Conservation (phyloP, 2,113 vertebrate species). For the Sturnus vulgaris region DNA sequence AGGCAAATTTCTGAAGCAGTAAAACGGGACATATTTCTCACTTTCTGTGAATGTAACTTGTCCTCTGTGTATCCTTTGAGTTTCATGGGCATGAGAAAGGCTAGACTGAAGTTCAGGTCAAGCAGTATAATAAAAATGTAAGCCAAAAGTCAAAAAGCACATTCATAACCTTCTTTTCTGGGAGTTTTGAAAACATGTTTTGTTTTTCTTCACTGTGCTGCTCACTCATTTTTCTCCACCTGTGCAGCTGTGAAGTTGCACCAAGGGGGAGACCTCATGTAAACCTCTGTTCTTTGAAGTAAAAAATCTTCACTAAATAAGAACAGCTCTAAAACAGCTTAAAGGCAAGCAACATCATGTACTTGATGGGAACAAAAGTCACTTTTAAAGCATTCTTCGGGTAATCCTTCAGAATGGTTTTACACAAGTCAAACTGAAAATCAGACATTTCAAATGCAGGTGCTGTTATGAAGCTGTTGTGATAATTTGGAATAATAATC, state of each 20-base stretch:
- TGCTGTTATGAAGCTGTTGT: not conserved
- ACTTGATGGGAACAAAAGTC: not conserved
- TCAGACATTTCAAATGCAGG: not conserved
- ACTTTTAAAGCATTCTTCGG: not conserved
- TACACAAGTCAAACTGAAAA: slow-evolving; percentile 17
- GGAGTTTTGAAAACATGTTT: not conserved
- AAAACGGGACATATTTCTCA: not conserved
- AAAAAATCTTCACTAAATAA: slow-evolving; percentile 7
- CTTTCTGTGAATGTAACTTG: rapidly evolving
- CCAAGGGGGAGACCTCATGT: not conserved
- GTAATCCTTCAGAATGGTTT: not conserved
- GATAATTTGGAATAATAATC: not conserved
- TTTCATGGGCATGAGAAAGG: not conserved
- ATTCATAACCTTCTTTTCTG: not conserved
- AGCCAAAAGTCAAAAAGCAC: not conserved
- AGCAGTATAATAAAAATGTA: not conserved
- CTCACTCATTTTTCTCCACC: not conserved
- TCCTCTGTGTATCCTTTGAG: not conserved
- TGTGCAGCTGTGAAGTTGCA: not conserved
- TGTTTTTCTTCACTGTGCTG: not conserved
- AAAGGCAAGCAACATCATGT: not conserved
- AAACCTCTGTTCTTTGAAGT: not conserved
- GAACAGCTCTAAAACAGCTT: not conserved
- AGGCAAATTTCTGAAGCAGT: not conserved
- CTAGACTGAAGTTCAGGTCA: not conserved